A percentile compares a stretch with the other conserved stretches of the same genome.
Conservation (phyloP, 2,797 vertebrate species). For the Myripristis murdjan region DNA sequence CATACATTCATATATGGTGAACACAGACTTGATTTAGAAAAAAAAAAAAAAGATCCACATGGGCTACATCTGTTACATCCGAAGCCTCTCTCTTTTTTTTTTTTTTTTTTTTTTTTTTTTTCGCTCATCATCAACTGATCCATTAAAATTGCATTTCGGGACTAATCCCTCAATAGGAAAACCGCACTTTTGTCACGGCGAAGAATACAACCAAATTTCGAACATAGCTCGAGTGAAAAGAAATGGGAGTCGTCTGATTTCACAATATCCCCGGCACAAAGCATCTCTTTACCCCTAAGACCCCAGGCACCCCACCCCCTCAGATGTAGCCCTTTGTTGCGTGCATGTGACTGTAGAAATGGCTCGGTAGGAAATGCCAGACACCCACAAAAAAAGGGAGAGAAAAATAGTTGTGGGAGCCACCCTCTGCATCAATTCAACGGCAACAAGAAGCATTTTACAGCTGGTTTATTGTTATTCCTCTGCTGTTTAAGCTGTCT, state of each 20-base stretch:
- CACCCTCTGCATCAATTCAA: constrained; percentile 86
- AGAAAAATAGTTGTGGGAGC: constrained; percentile 79
- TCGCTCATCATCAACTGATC: constrained; percentile 58
- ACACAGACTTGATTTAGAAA: constrained; percentile 19
- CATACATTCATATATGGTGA: constrained; percentile 16
- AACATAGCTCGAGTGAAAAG: constrained; percentile 74
- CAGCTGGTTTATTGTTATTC: constrained; percentile 92
- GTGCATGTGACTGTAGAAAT: constrained; percentile 90
- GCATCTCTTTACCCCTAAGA: constrained; percentile 78
- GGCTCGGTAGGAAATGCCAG: constrained; percentile 88
- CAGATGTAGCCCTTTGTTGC: constrained; percentile 89
- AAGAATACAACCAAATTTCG: constrained; percentile 72
- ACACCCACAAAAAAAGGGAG: constrained; percentile 79
- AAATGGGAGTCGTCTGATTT: constrained; percentile 81
- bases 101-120: constrained; percentile 33
- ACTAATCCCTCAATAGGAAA: constrained; percentile 72
- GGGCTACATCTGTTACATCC: constrained; percentile 51
- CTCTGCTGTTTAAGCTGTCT: constrained; percentile 91
- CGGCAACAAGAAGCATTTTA: constrained; percentile 91
- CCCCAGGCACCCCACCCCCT: constrained; percentile 86
- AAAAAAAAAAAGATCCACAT: constrained; percentile 34
- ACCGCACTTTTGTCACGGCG: constrained; percentile 70
- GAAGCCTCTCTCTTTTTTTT: constrained; percentile 25
- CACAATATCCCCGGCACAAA: constrained; percentile 78
- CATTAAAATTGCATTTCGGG: constrained; percentile 75